Evolutionary conservation across 2,113 vertebrate genomes (phyloP).

Genomic region (Baryphthengus martii): DNA sequence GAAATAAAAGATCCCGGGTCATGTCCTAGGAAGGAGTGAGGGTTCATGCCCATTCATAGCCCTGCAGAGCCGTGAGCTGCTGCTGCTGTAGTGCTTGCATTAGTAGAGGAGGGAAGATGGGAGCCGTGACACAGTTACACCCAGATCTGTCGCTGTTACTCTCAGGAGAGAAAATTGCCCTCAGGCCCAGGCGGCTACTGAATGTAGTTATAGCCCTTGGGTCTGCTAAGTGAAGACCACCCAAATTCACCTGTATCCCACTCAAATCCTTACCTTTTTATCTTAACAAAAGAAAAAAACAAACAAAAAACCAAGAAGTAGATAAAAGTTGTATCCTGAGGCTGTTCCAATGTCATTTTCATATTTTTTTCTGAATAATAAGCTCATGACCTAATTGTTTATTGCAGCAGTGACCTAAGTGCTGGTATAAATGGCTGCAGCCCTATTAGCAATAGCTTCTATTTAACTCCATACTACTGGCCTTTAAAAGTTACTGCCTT

Average conservation of each 20-base stretch:
- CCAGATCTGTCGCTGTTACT: neutral
- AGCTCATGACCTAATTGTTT: neutral
- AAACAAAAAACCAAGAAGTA: neutral
- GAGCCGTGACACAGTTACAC: neutral
- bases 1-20: neutral
- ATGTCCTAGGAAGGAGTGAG: neutral
- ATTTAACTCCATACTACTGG: neutral
- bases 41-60: neutral
- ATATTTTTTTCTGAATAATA: neutral
- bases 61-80: neutral
- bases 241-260: neutral
- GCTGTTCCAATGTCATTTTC: neutral
- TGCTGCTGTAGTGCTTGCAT: neutral
- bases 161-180: neutral
- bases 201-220: neutral
- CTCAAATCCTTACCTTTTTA: neutral
- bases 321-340: neutral
- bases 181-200: neutral
- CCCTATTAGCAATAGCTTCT: neutral
- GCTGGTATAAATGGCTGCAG: neutral
- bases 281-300: too few relatives aligned
- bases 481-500: neutral
- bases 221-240: neutral
- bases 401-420: neutral
- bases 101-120: neutral